Base-by-base conservation (phyloP, 2,888 invertebrate species). In the Drosophila anomelani region DNA sequence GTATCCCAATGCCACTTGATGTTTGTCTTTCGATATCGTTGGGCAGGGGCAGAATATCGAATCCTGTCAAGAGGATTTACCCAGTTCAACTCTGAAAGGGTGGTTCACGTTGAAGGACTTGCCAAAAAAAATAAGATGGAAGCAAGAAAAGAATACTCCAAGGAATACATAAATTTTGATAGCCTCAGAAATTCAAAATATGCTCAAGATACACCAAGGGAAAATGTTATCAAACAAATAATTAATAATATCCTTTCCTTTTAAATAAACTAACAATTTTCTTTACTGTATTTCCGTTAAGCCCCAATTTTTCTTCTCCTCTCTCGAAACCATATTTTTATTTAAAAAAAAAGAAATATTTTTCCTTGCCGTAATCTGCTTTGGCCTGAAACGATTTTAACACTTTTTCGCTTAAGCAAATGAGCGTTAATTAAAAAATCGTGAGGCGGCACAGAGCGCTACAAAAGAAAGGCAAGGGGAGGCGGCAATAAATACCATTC, bases 391-490 rank as follows among this genome's bases (percentile, higher is more conserved):
- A 51, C 36, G 43, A 51, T 63, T 70, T 76, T 64, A 64, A 46
- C 66, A 49, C 72, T 26, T 56, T 76, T 80, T 58, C 70, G 63
- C 71, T 64, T 58, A 55, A 70, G 60, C 55, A 57, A 57, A 72
- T 76, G 76, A 54, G 76, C 79, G 76, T 88, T 85, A 83, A 85
- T 85, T 83, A 85, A 85, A 88, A 85, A 76, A 81, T 67, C 66
- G 66, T 46, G 66, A 38, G 44, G 39, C 49, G 53, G 71, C 32
- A 32, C 15, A 17, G 36, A 15, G 47, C 32, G 17, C 39, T 5
- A 49, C 58, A 69, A 59, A 66, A 71, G 73, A 71, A 70, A 78
- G 69, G 63, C 46, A 84, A 74, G 79, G 72, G 60, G 60, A 61
- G 63, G 62, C 56, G 76, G 83, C 72, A 75, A 82, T 77, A 85